Evolutionary conservation across 2,797 vertebrate genomes (phyloP).

Genomic region (Clarias laeviceps): DNA sequence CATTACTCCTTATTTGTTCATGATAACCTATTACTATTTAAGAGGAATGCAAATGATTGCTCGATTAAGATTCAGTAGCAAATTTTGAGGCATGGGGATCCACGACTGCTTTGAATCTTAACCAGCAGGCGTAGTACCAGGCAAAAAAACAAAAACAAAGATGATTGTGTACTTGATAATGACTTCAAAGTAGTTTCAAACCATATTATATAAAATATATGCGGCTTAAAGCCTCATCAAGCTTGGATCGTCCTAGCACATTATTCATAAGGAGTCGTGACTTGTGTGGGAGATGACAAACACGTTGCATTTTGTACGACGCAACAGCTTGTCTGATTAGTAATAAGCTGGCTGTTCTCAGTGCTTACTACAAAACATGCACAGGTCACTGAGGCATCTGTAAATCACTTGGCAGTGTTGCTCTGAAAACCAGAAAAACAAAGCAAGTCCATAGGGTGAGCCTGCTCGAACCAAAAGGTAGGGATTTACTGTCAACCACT

Average conservation of each 20-base stretch:
- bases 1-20: not conserved
- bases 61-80: constrained; percentile 21
- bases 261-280: constrained; percentile 33
- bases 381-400: not conserved
- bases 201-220: not conserved
- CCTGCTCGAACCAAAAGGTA: not conserved
- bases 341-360: constrained; percentile 3
- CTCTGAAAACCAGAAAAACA: not conserved
- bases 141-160: not conserved
- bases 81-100: not conserved
- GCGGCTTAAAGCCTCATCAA: not conserved
- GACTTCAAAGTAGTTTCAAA: not conserved
- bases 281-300: constrained; percentile 30
- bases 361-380: constrained; percentile 5
- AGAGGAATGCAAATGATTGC: constrained; percentile 21
- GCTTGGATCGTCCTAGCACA: not conserved
- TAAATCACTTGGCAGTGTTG: not conserved
- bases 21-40: constrained; percentile 25
- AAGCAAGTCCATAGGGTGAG: not conserved
- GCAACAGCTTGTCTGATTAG: constrained; percentile 21
- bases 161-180: not conserved
- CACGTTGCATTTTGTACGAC: not conserved
- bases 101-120: not conserved
- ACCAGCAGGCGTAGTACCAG: not conserved
- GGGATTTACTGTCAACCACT: not conserved